Evolutionary conservation across 1,140 invertebrate genomes (phyloP), one percentile per base, ranked within the genome.

Genomic region (Megathymus violae): DNA sequence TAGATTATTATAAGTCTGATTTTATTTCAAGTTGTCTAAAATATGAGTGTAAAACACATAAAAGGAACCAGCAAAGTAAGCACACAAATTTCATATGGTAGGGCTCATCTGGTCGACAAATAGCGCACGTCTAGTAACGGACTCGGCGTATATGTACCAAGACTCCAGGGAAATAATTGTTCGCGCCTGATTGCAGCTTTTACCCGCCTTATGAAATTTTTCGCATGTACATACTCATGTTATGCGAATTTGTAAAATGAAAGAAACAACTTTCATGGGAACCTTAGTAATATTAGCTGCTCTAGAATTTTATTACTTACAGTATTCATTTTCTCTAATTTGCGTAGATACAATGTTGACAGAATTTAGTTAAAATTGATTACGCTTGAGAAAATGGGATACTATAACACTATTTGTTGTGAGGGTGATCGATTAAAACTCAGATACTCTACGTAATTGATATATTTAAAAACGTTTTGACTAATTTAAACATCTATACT

Each of bases 161-260:
- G 54, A 6, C 54, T 58, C 54, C 31, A 36, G 54, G 54, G 54
- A 58, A 58, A 58, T 58, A 58, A 58, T 58, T 58, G 54, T 58
- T 58, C 54, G 41, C 54, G 54, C 54, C 54, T 58, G 54, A 58
- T 58, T 58, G 54, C 54, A 58, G 41, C 54, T 7, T 58, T 58
- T 25, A 46, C 41, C 41, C 31, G 41, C 54, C 54, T 58, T 58
- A 58, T 58, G 54, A 58, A 58, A 58, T 58, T 58, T 58, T 58
- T 58, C 54, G 41, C 25, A 46, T 36, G 41, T n/a, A n/a, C n/a
- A n/a, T 16, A 41, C 38, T 58, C 19, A 15, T 58, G 54, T 58
- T 58, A 46, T 43, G 22, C 54, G 22, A 58, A 46, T 58, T 46
- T 46, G 31, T 22, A 58, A 56, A 56, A 58, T 46, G 27, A 46